phyloP scores from a whole-genome alignment of 2,888 invertebrate species.

The Venustoraphidia nigricollis region DNA sequence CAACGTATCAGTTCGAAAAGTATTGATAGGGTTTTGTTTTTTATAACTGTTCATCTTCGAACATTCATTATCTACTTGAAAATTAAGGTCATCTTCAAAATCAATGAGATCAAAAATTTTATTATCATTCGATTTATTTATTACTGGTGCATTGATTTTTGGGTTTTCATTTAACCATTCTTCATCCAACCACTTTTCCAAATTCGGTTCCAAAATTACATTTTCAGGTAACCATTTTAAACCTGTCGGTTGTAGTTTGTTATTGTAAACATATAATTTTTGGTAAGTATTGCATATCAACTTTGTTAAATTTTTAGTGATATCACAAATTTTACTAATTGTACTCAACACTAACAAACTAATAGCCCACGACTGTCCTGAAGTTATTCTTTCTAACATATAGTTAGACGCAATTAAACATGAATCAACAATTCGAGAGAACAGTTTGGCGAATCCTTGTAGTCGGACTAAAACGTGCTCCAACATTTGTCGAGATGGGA shows the following conservation, averaged over 20 bases:
- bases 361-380: slow-evolving; percentile 40
- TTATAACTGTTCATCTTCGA: too few relatives aligned
- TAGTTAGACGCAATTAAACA: slow-evolving; percentile 33
- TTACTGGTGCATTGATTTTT: slow-evolving; percentile 11
- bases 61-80: too few relatives aligned
- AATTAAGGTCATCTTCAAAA: too few relatives aligned
- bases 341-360: slow-evolving; percentile 37
- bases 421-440: slow-evolving; percentile 32
- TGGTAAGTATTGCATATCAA: slow-evolving; percentile 36
- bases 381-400: slow-evolving; percentile 32
- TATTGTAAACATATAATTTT: slow-evolving; percentile 26
- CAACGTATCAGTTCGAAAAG: too few relatives aligned
- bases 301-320: slow-evolving; percentile 30
- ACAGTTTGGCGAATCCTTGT: slow-evolving; percentile 38
- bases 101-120: too few relatives aligned
- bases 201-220: slow-evolving; percentile 30
- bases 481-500: slow-evolving; percentile 43
- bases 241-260: slow-evolving; percentile 29
- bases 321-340: slow-evolving; percentile 37
- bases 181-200: slow-evolving; percentile 33
- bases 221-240: slow-evolving; percentile 30
- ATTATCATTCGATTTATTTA: slow-evolving; percentile 15
- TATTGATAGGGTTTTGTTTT: too few relatives aligned
- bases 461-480: slow-evolving; percentile 36
- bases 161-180: slow-evolving; percentile 30